These are phyloP conservation scores for Aquatica leii DNA, from an alignment of 2,888 invertebrate genomes.

Conservation along the genomic window DNA sequence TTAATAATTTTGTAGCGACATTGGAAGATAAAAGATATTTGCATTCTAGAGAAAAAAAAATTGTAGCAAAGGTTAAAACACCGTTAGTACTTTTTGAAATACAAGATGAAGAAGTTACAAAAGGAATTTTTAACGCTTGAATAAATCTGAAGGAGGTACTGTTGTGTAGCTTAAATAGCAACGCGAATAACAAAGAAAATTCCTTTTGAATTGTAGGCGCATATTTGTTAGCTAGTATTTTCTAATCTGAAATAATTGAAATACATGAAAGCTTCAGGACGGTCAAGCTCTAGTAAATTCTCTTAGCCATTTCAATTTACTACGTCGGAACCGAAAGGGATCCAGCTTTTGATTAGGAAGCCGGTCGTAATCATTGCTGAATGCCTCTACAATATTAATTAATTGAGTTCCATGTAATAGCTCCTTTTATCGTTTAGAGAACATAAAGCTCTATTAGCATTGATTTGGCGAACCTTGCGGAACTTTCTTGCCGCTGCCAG, in stretches of 20 bases:
- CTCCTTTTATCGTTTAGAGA: conserved; percentile 32
- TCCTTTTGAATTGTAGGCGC: conserved; percentile 11
- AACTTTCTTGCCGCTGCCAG: conserved; percentile 12
- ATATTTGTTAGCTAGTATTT: conserved; percentile 21
- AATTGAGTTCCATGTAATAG: conserved; percentile 40
- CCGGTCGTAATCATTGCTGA: conserved; percentile 41
- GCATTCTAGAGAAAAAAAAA: conserved; percentile 11
- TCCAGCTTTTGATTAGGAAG: conserved; percentile 42
- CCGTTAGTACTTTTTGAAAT: not conserved
- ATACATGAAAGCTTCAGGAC: conserved; percentile 25
- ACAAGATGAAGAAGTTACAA: conserved; percentile 10
- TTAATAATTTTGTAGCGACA: conserved; percentile 10
- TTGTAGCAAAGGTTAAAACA: not conserved
- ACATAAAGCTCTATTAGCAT: conserved; percentile 32
- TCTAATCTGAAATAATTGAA: conserved; percentile 30
- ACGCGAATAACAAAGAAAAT: conserved; percentile 7
- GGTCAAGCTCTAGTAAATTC: conserved; percentile 39
- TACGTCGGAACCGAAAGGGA: conserved; percentile 36
- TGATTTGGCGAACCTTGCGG: conserved; percentile 27
- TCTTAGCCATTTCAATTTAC: conserved; percentile 38
- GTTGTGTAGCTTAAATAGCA: not conserved
- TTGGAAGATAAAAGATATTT: conserved; percentile 5
- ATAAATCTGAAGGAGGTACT: conserved; percentile 10
- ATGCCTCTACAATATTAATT: conserved; percentile 43
- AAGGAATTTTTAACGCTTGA: conserved; percentile 18